phyloP scores from a whole-genome alignment of 2,113 vertebrate genomes.

The Oncorhynchus clarkii region DNA sequence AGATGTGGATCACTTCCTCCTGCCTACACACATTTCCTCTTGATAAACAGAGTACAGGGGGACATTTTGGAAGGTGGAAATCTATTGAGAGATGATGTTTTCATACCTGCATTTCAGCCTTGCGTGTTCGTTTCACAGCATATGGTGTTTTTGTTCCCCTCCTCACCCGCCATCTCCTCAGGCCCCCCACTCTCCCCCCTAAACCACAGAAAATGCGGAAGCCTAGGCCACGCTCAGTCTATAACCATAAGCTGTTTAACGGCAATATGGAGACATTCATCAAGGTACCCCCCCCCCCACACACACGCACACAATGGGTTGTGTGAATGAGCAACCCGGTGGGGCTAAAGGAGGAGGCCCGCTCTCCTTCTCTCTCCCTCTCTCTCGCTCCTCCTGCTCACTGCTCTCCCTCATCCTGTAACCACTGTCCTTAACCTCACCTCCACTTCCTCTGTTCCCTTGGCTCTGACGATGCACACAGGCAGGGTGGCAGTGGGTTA shows the following conservation, averaged over 20 bases:
- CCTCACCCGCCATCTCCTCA: constrained; percentile 75
- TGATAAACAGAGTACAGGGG: not conserved
- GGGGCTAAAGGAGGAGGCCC: constrained; percentile 70
- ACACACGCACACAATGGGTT: constrained; percentile 56
- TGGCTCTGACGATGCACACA: constrained; percentile 41
- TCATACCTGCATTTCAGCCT: constrained; percentile 1
- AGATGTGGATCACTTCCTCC: constrained; percentile 4
- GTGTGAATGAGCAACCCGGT: constrained; percentile 70
- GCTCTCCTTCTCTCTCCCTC: constrained; percentile 44
- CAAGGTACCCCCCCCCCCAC: constrained; percentile 82
- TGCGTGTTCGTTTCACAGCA: constrained; percentile 36
- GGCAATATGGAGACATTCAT: constrained; percentile 99
- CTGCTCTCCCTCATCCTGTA: constrained; percentile 53
- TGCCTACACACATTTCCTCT: not conserved
- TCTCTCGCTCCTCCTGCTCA: constrained; percentile 46
- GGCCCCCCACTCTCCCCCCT: constrained; percentile 97
- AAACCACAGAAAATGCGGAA: constrained; percentile 99
- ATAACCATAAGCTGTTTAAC: constrained; percentile 99
- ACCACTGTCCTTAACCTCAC: constrained; percentile 59
- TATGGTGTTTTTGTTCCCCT: constrained; percentile 72
- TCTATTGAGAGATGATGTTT: not conserved
- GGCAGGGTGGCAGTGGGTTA: constrained; percentile 32
- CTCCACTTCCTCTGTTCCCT: not conserved
- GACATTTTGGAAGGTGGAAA: not conserved
- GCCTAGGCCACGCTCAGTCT: constrained; percentile 96